Evolutionary conservation across 2,797 vertebrate genomes (phyloP), one percentile per base, ranked within the genome.

Genomic region (Cercopithecus petaurista): DNA sequence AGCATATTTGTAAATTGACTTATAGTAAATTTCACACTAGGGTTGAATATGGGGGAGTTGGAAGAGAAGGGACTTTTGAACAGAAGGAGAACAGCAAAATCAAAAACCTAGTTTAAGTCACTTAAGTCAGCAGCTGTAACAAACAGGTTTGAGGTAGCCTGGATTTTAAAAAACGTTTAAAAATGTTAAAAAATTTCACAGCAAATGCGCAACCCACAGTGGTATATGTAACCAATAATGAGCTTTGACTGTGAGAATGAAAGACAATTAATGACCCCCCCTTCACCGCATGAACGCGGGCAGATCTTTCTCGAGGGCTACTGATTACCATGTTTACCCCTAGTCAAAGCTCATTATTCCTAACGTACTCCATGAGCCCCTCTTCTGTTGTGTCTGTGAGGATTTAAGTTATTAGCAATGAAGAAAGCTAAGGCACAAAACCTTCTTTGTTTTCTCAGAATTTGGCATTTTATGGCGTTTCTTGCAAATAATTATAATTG

Each of bases 261-360:
- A 79, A 96, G 94, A 96, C 88, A 90, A 97, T 64, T 67, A 96
- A 96, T 0, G 12, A 95, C 36, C 85, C 90, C 90, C 75, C 89
- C 83, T 88, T 36, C 0, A 7, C 48, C 55, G 84, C 79, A 55
- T 64, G 89, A 96, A 96, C 30, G 61, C 84, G 3, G 82, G 57
- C 28, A 21, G 84, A 22, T 80, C 87, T 86, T 67, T 97, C 97
- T 11, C 11, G 39, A 90, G 97, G 87, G 19, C 64, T 21, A 0
- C 77, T 95, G 97, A 97, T 72, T 33, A 94, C 96, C 98, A 97
- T 93, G 93, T 83, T 84, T 26, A 96, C n/a, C 93, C 77, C 75
- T 64, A 33, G 90, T 96, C 90, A 97, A 97, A 98, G 94, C 30
- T 39, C 90, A 85, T 97, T 95, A 97, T 92, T 96, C 96, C 93